Conservation (phyloP, 2,888 invertebrate genomes). For the Cordilura impudica region DNA sequence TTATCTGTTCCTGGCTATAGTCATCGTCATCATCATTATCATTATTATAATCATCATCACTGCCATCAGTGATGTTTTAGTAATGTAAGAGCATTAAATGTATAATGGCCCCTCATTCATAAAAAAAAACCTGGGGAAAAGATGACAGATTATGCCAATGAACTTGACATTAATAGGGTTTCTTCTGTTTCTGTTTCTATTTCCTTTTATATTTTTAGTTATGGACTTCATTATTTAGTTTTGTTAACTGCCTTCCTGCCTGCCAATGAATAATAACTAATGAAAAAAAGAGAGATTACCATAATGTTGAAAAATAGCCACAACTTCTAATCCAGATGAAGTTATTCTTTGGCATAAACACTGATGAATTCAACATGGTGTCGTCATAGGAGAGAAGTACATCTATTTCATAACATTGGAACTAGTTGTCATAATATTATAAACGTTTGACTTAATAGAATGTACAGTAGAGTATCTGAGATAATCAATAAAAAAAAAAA, state of each 20-base stretch:
- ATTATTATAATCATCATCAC: background rate
- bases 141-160: slow-evolving; percentile 72
- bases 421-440: too few species aligned
- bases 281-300: too few species aligned
- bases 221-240: background rate
- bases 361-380: too few species aligned
- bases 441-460: too few species aligned
- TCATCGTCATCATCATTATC: background rate
- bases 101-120: slow-evolving; percentile 21
- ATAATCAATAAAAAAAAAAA: too few species aligned
- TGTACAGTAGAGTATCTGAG: too few species aligned
- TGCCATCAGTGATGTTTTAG: background rate
- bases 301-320: too few species aligned
- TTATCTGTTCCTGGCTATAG: background rate
- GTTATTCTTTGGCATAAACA: too few species aligned
- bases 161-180: slow-evolving; percentile 77
- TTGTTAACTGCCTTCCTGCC: background rate
- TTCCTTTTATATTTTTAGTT: background rate
- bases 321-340: too few species aligned
- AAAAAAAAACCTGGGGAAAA: slow-evolving; percentile 13
- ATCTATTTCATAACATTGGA: too few species aligned
- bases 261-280: too few species aligned
- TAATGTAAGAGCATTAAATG: slow-evolving; percentile 29
- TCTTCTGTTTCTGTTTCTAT: slow-evolving; percentile 60
- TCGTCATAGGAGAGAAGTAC: too few species aligned